Conservation (phyloP, 2,113 vertebrate species). For the Apeltes quadracus region DNA sequence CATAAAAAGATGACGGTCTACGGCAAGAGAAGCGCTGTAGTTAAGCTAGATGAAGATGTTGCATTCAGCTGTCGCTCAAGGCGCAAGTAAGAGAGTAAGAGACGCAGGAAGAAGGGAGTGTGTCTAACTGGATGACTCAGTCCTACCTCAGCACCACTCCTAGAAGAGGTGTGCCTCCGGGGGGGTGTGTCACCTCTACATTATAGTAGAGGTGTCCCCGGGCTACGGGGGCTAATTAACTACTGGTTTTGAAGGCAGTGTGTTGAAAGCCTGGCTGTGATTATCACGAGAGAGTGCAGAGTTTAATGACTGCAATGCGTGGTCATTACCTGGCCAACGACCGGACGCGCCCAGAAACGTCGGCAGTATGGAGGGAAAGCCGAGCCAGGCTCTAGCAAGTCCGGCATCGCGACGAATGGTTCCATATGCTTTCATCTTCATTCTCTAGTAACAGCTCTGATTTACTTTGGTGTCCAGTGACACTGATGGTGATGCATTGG, state of each 20-base stretch:
- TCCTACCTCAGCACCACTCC: conserved; percentile 63
- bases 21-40: conserved; percentile 32
- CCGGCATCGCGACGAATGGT: conserved; percentile 20
- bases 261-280: conserved; percentile 63
- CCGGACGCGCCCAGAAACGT: conserved; percentile 57
- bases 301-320: conserved; percentile 59
- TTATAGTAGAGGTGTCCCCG: conserved; percentile 47
- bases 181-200: conserved; percentile 45
- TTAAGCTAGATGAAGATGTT: conserved; percentile 13
- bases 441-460: neutral
- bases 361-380: conserved; percentile 22
- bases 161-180: conserved; percentile 62
- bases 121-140: conserved; percentile 65
- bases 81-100: conserved; percentile 10
- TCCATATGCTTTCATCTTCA: conserved; percentile 33
- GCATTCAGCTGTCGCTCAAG: conserved; percentile 33
- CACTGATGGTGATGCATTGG: conserved; percentile 12
- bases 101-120: conserved; percentile 23
- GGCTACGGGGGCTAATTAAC: conserved; percentile 65
- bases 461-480: conserved; percentile 21
- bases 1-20: conserved; percentile 29
- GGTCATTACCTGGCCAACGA: conserved; percentile 62
- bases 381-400: conserved; percentile 33
- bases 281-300: conserved; percentile 51
- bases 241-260: conserved; percentile 64